Evolutionary conservation across 2,888 invertebrate species (phyloP).

Genomic region (Hemaris fuciformis): DNA sequence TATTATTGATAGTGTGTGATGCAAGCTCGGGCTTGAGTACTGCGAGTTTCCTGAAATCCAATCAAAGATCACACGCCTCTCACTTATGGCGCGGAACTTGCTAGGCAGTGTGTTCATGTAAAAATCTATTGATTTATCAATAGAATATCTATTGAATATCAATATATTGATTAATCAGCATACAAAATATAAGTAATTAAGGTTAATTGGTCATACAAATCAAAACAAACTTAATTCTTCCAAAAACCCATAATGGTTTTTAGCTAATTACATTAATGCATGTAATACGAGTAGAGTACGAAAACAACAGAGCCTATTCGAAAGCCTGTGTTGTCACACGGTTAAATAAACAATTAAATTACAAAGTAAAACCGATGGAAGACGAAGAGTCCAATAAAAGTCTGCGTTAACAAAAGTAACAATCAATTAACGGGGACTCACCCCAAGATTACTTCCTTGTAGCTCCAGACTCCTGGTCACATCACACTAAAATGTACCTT

Average conservation of each 20-base stretch:
- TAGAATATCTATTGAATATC: too few relatives aligned
- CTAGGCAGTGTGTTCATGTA: too few relatives aligned
- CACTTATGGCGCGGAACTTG: too few relatives aligned
- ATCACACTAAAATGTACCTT: constrained; percentile 17
- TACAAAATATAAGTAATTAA: too few relatives aligned
- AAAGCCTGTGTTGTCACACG: constrained; percentile 23
- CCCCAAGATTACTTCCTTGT: constrained; percentile 43
- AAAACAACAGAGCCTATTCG: neutral
- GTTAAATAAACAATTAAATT: constrained; percentile 24
- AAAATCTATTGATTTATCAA: too few relatives aligned
- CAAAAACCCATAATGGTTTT: neutral
- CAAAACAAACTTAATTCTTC: neutral
- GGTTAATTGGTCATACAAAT: too few relatives aligned
- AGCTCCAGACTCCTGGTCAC: constrained; percentile 7
- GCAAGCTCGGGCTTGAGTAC: too few relatives aligned
- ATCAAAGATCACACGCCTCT: too few relatives aligned
- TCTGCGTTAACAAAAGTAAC: constrained; percentile 48
- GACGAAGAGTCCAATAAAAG: constrained; percentile 38
- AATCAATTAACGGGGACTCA: constrained; percentile 51
- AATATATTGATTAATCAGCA: too few relatives aligned
- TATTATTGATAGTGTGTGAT: too few relatives aligned
- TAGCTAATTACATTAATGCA: neutral
- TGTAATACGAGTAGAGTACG: neutral
- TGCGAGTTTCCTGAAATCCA: too few relatives aligned
- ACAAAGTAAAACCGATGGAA: constrained; percentile 24